These are phyloP conservation scores for Zeuzera pyrina DNA, from an alignment of 2,888 invertebrate genomes.

Conservation along the genomic window DNA sequence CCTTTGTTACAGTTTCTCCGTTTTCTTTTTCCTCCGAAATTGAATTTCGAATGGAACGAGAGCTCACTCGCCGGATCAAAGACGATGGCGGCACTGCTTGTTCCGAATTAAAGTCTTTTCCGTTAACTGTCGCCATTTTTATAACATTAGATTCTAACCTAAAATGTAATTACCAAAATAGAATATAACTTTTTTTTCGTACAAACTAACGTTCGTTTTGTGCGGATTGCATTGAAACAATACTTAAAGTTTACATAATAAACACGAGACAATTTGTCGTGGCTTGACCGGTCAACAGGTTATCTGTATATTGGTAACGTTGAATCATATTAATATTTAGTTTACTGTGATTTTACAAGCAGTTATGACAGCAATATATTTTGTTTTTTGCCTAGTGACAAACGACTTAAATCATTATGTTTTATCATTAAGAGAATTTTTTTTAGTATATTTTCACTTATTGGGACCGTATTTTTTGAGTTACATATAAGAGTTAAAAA, in stretches of 20 bases:
- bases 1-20: conserved; percentile 22
- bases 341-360: too few relatives aligned
- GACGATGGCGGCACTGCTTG: conserved; percentile 55
- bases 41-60: conserved; percentile 52
- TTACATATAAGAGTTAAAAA: too few relatives aligned
- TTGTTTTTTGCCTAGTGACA: too few relatives aligned
- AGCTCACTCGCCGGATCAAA: conserved; percentile 56
- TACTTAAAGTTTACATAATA: conserved; percentile 13
- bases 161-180: conserved; percentile 12
- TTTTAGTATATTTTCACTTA: too few relatives aligned
- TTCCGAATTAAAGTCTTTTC: conserved; percentile 47
- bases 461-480: too few relatives aligned
- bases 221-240: conserved; percentile 18
- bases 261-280: too few relatives aligned
- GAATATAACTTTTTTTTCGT: conserved; percentile 1
- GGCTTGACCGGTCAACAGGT: too few relatives aligned
- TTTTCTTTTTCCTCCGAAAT: conserved; percentile 60
- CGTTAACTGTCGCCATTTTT: conserved; percentile 55
- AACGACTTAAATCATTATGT: too few relatives aligned
- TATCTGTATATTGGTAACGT: too few relatives aligned
- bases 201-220: conserved; percentile 15
- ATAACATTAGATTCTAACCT: conserved; percentile 14
- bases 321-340: too few relatives aligned
- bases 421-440: too few relatives aligned
- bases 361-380: too few relatives aligned